Conservation (phyloP, 2,797 vertebrate genomes). For the Scyliorhinus canicula region DNA sequence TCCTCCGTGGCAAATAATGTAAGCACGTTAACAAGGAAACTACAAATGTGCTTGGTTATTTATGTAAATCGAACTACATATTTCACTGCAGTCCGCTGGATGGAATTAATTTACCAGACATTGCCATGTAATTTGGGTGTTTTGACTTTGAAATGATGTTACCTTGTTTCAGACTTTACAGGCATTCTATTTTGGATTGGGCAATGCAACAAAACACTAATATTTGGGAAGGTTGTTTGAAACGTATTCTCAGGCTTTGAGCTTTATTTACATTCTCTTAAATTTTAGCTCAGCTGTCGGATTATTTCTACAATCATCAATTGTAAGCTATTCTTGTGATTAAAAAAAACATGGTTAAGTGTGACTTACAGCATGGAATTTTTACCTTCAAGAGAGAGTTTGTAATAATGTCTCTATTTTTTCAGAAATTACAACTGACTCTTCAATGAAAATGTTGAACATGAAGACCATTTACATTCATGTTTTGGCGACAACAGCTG, state of each 20-base stretch:
- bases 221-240: neutral
- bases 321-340: neutral
- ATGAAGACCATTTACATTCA: constrained; percentile 77
- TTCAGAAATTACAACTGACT: constrained; percentile 72
- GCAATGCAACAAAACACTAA: neutral
- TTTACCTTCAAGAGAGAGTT: neutral
- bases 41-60: neutral
- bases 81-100: neutral
- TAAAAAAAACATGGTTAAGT: neutral
- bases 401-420: constrained; percentile 40
- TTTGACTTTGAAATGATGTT: constrained; percentile 8
- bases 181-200: neutral
- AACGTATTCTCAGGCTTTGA: neutral
- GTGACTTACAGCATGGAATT: neutral
- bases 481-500: constrained; percentile 77
- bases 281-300: neutral
- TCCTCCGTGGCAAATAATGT: neutral
- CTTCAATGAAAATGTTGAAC: constrained; percentile 73
- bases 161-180: neutral
- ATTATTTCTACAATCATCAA: neutral
- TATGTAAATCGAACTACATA: neutral
- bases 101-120: constrained; percentile 6
- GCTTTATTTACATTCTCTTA: neutral
- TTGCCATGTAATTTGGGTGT: neutral
- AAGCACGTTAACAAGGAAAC: neutral